These are phyloP conservation scores for Fregetta grallaria DNA, from an alignment of 2,113 vertebrate species.

Conservation along the genomic window DNA sequence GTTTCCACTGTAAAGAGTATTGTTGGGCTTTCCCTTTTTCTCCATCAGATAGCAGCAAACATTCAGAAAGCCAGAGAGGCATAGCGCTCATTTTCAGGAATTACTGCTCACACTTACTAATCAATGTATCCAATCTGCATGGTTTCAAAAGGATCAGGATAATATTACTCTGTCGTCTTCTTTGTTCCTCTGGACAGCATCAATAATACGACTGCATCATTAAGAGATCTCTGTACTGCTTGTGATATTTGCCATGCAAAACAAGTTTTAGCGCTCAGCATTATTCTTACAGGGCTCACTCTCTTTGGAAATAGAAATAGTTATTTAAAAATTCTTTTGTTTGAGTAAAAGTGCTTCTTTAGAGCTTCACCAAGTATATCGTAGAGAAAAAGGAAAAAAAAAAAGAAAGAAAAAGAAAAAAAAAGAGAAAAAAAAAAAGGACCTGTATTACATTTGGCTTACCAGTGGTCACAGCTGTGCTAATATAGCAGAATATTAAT, in stretches of 20 bases:
- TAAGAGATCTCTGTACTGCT: background rate
- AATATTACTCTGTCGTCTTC: background rate
- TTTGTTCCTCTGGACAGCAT: background rate
- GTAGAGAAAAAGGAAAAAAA: background rate
- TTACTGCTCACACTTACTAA: background rate
- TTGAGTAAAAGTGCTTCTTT: background rate
- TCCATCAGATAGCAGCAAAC: background rate
- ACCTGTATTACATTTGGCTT: background rate
- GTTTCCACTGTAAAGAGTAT: background rate
- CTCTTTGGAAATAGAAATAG: background rate
- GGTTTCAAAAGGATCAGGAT: background rate
- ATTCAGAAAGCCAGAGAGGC: background rate
- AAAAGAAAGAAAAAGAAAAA: no score
- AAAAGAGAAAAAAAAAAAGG: background rate
- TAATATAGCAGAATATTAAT: constrained; percentile 31
- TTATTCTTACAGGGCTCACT: background rate
- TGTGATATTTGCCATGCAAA: background rate
- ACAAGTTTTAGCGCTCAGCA: background rate
- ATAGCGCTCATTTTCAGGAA: background rate
- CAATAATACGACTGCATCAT: background rate
- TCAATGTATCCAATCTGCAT: background rate
- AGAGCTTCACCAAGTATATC: background rate
- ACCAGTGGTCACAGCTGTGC: background rate
- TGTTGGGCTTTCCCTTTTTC: background rate
- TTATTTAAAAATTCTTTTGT: background rate